A percentile compares a stretch with the other conserved stretches of the same genome.
phyloP scores from a whole-genome alignment of 1,140 invertebrate genomes.

The Caenorhabditis latens region DNA sequence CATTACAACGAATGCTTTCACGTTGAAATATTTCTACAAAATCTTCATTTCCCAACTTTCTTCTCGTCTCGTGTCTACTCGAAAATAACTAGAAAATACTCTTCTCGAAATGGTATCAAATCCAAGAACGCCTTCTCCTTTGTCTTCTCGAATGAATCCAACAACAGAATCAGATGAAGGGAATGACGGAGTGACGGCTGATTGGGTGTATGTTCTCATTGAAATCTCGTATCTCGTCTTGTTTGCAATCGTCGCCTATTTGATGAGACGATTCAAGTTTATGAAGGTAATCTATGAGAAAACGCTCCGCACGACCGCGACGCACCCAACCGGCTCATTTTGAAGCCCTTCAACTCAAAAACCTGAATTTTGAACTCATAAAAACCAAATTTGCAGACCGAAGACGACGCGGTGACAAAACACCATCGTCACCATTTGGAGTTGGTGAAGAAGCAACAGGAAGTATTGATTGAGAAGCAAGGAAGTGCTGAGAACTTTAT shows the following conservation, averaged over 20 bases:
- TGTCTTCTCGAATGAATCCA: no score
- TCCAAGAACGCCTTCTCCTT: no score
- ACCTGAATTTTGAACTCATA: neutral
- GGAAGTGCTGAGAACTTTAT: neutral
- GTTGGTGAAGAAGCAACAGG: constrained; percentile 23
- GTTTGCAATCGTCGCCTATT: neutral
- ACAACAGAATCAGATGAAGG: neutral
- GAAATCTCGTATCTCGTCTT: neutral
- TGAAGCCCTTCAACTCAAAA: neutral
- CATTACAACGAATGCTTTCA: no score
- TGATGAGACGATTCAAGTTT: neutral
- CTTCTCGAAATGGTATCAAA: no score
- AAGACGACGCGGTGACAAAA: constrained; percentile 16
- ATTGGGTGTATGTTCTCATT: neutral
- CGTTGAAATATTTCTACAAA: no score
- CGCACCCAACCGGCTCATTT: neutral
- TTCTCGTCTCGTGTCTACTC: no score
- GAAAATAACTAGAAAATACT: no score
- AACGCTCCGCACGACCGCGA: no score
- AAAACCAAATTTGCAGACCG: neutral
- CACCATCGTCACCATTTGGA: constrained; percentile 18
- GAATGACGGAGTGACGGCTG: neutral
- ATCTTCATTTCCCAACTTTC: no score
- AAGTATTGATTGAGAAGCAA: neutral
- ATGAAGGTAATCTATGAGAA: constrained; percentile 42